phyloP scores from a whole-genome alignment of 2,797 vertebrate genomes.

The Pygocentrus nattereri region DNA sequence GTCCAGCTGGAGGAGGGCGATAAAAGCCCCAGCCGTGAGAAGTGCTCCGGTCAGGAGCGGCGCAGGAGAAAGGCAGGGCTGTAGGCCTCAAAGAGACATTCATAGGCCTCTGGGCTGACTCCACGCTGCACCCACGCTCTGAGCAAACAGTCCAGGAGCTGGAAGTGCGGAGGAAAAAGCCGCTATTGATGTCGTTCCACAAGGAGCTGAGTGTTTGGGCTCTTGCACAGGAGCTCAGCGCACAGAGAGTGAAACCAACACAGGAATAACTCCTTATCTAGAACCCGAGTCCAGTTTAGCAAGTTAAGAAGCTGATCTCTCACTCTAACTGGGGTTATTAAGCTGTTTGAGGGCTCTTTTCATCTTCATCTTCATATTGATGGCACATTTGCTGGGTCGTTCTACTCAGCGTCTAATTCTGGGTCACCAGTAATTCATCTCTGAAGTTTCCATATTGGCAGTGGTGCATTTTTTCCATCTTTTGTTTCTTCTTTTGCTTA shows the following conservation, averaged over 20 bases:
- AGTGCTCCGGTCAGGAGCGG: not conserved
- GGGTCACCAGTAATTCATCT: not conserved
- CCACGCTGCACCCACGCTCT: slow-evolving; percentile 26
- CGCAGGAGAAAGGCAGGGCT: not conserved
- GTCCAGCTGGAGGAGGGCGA: slow-evolving; percentile 29
- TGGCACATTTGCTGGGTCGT: no score
- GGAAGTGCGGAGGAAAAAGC: slow-evolving; percentile 48
- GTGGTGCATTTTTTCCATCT: no score
- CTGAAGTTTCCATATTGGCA: not conserved
- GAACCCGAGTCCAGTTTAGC: no score
- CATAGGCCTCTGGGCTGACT: slow-evolving; percentile 21
- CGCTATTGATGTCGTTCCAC: slow-evolving; percentile 59
- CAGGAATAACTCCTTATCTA: no score
- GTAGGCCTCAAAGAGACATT: slow-evolving; percentile 52
- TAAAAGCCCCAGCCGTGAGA: slow-evolving; percentile 29
- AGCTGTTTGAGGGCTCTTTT: no score
- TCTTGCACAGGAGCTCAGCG: slow-evolving; percentile 2
- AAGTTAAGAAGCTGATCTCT: no score
- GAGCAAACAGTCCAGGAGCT: slow-evolving; percentile 51
- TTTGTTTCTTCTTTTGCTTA: no score
- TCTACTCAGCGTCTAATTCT: no score
- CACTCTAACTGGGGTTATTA: no score
- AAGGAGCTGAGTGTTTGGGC: slow-evolving; percentile 55
- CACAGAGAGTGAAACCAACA: not conserved
- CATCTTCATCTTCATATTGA: no score